phyloP scores from a whole-genome alignment of 2,113 vertebrate genomes.

The Calyptomena viridis region DNA sequence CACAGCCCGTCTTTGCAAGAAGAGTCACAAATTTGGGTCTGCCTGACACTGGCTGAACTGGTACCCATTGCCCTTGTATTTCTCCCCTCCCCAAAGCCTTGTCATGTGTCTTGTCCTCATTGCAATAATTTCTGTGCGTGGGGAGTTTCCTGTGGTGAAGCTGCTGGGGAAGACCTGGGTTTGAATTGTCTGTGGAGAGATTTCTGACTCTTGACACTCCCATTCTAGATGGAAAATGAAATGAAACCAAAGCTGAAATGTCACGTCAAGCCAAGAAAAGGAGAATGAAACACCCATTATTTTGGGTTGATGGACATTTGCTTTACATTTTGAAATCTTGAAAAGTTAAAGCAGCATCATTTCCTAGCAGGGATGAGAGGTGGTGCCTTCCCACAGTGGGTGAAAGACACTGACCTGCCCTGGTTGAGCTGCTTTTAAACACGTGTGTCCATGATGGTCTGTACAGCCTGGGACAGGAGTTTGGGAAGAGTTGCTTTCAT shows the following conservation, averaged over 20 bases:
- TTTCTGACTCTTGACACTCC: neutral
- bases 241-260: neutral
- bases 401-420: neutral
- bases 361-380: neutral
- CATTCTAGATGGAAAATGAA: neutral
- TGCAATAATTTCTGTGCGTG: neutral
- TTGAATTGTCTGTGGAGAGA: neutral
- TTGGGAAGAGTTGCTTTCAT: neutral
- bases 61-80: too few species aligned
- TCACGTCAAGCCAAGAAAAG: neutral
- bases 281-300: neutral
- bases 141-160: neutral
- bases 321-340: neutral
- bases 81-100: neutral
- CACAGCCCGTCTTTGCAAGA: neutral
- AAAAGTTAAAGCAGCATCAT: neutral
- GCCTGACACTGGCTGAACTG: fast-evolving
- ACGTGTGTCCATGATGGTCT: fast-evolving
- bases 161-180: neutral
- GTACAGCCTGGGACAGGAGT: neutral
- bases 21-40: neutral
- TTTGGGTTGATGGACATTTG: neutral
- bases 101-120: neutral
- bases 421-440: neutral
- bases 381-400: neutral